Evolutionary conservation across 2,113 vertebrate species (phyloP), one percentile per base, ranked within the genome.

Genomic region (Pterophyllum scalare): DNA sequence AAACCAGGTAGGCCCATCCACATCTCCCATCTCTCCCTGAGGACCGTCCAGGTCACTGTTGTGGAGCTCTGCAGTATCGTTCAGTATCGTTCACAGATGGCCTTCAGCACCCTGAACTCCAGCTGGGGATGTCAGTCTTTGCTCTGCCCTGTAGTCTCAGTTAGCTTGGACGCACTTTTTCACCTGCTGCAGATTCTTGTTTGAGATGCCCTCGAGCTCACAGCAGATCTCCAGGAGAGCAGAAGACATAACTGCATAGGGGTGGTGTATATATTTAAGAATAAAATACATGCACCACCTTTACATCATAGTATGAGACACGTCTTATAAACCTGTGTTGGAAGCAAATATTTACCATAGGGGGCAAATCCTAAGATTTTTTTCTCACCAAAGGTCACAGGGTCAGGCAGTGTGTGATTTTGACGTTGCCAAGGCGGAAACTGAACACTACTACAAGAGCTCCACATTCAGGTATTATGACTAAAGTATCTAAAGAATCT

Each of bases 361-460:
- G 20, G 19, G 52, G 49, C 49, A 54, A n/a, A n/a, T n/a, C n/a
- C n/a, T n/a, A 19, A 20, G 17, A 2, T 19, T 19, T 49, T 17
- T 2, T 52, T 52, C 20, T 52, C 9, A 43, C 13, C 40, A 28
- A 10, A 49, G 65, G 9, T 49, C 5, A 0, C 0, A 28, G 15
- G 28, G 40, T 6, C 7, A 28, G 24, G 65, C 3, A 49, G 65
- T 11, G 46, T 28, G 49, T 0, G 43, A 26, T 14, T 43, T n/a
- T 65, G 24, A 43, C 15, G 40, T 24, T 7, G 40, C 35, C 40
- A n/a, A 65, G 13, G 61, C 8, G 1, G n/a, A n/a, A n/a, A n/a
- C n/a, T n/a, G 19, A 67, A 46, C 64, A 26, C 22, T 11, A 13
- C 22, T 15, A 7, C 61, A 40, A 46, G 24, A 49, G 11, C 7